Conservation (phyloP, 2,888 invertebrate species). For the Monoplex corrugatus region DNA sequence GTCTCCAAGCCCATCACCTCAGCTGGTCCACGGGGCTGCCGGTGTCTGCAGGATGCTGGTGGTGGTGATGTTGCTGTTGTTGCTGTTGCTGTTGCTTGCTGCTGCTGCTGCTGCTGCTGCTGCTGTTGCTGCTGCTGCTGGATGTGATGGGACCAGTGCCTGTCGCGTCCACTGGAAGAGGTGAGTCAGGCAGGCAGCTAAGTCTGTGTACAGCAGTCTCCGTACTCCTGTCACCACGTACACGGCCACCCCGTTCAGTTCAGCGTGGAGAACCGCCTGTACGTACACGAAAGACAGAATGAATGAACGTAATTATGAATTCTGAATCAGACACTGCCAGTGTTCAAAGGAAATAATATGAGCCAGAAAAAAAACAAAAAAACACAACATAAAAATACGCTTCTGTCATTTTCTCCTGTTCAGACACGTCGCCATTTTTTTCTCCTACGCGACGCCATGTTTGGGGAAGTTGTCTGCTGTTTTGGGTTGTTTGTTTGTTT, state of each 20-base stretch:
- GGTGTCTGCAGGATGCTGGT: not conserved
- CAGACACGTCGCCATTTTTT: no score
- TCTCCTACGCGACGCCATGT: not conserved
- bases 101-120: no score
- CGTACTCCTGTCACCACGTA: constrained; percentile 41
- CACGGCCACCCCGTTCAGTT: constrained; percentile 39
- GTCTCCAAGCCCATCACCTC: constrained; percentile 29
- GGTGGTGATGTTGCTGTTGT: no score
- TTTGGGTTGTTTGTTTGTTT: no score
- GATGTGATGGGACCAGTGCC: not conserved
- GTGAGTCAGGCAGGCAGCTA: constrained; percentile 20
- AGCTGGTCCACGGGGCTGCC: constrained; percentile 36
- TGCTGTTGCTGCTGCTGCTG: no score
- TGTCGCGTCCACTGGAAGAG: not conserved
- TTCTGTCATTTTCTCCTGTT: no score
- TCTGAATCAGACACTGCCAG: no score
- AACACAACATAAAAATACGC: no score
- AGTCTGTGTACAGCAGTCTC: constrained; percentile 13
- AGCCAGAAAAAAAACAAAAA: no score
- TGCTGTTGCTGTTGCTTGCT: no score
- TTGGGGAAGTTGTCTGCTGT: no score
- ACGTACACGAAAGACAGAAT: not conserved
- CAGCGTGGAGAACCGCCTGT: constrained; percentile 44
- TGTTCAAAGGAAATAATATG: no score
- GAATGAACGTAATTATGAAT: not conserved